A percentile compares a stretch with the other conserved stretches of the same genome.
Conservation (phyloP, 2,797 vertebrate genomes). For the Schizopygopsis pylzovi region DNA sequence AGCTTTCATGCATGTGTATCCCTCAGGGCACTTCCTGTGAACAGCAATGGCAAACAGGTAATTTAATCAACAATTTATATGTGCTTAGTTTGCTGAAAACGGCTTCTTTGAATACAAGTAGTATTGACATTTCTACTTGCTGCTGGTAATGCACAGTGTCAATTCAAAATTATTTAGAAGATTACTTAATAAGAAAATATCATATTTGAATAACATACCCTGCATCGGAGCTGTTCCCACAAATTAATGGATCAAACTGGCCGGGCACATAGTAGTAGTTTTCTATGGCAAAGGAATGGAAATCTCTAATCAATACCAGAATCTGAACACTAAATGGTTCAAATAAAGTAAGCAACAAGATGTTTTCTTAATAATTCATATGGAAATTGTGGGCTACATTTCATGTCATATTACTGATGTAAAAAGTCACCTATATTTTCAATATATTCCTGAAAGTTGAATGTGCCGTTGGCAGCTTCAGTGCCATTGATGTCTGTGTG, state of each 20-base stretch:
- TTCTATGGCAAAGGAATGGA: constrained; percentile 67
- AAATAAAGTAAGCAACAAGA: not conserved
- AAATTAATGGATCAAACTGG: constrained; percentile 83
- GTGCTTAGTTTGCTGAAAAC: not conserved
- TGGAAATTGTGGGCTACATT: not conserved
- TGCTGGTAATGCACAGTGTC: not conserved
- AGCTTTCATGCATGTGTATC: constrained; percentile 85
- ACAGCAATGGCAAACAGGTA: not conserved
- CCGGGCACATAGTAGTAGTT: constrained; percentile 86
- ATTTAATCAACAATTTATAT: not conserved
- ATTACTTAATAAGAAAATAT: not conserved
- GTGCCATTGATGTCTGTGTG: constrained; percentile 26
- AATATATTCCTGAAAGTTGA: constrained; percentile 80
- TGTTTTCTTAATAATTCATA: too few relatives aligned
- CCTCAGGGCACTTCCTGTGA: constrained; percentile 88
- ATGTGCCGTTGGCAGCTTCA: constrained; percentile 56
- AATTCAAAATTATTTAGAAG: not conserved
- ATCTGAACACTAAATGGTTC: not conserved
- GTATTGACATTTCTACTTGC: not conserved
- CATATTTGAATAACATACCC: constrained; percentile 77
- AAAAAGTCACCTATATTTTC: constrained; percentile 77
- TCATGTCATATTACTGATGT: not conserved
- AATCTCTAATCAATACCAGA: not conserved
- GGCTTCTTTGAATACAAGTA: not conserved
- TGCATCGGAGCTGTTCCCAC: constrained; percentile 92